Evolutionary conservation across 2,113 vertebrate genomes (phyloP), one percentile per base, ranked within the genome.

Genomic region (Antidorcas marsupialis): DNA sequence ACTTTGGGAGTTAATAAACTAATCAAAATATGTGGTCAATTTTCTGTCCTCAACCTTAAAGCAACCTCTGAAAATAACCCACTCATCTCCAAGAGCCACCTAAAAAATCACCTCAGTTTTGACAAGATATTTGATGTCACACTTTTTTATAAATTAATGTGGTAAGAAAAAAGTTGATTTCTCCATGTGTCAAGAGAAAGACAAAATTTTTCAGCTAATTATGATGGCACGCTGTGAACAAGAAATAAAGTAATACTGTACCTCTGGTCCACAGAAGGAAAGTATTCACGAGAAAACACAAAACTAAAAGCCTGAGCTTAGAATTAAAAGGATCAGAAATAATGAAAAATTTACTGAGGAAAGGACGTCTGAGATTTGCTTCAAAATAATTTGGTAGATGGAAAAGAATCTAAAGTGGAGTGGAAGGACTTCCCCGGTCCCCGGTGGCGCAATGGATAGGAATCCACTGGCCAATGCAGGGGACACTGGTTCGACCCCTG

Each of bases 41-140:
- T 96, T 97, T 62, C 82, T 95, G 96, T 93, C 81, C 85, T 94
- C 53, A 81, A 94, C 9, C 88, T 39, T 55, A 92, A 59, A 62
- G 30, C 14, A 82, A 88, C 17, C 62, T 91, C 59, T 89, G 57
- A 93, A 96, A 94, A 88, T 10, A 92, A 71, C 6, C 15, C 78
- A 59, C 12, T 28, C 52, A 78, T 78, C 93, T 88, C 59, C 25
- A 14, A 96, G n/a, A 71, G 0, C 28, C 52, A 82, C 55, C 87
- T 87, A 67, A 96, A 96, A 96, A 76, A 88, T 64, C 45, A 17
- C 8, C 39, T 93, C 43, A 95, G 28, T 85, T 96, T 57, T 91
- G 60, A 93, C 12, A 93, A 97, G 43, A 71, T 13, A 94, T 30
- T 95, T 91, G 64, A 97, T 52, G 11, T 83, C 59, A 96, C 4